phyloP scores from a whole-genome alignment of 2,113 vertebrate genomes.

The Anarrhichthys ocellatus region DNA sequence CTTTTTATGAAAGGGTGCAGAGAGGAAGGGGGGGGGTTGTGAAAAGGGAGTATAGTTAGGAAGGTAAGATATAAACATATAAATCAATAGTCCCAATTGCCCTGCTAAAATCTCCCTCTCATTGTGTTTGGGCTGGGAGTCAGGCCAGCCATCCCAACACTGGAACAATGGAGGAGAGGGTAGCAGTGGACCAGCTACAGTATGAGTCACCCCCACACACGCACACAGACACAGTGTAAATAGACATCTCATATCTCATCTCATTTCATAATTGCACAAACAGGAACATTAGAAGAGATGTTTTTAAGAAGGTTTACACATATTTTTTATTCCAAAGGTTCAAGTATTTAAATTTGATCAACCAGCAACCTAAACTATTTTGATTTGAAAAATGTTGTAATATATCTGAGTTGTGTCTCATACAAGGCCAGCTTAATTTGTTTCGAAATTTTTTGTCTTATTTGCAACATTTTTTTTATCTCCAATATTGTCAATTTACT shows the following conservation, averaged over 20 bases:
- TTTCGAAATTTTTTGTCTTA: neutral
- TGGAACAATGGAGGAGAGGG: constrained; percentile 78
- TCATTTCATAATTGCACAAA: constrained; percentile 14
- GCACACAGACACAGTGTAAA: constrained; percentile 4
- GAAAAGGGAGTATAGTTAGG: constrained; percentile 63
- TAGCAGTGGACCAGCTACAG: constrained; percentile 19
- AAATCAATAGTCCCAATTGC: constrained; percentile 76
- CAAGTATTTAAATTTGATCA: neutral
- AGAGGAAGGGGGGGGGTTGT: constrained; percentile 63
- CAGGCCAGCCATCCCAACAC: constrained; percentile 63
- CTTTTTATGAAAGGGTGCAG: constrained; percentile 61
- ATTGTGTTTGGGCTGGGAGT: constrained; percentile 80
- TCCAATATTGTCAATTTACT: neutral
- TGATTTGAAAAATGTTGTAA: neutral
- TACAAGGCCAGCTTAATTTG: neutral
- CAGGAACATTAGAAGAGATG: constrained; percentile 21
- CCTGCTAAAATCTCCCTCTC: constrained; percentile 69
- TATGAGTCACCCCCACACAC: constrained; percentile 70
- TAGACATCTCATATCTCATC: neutral
- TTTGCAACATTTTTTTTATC: neutral
- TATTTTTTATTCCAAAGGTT: neutral
- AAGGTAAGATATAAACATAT: constrained; percentile 72
- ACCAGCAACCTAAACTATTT: neutral
- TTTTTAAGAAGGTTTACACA: constrained; percentile 7
- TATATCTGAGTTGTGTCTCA: neutral